Conservation (phyloP, 1,140 invertebrate genomes). For the Dendrolimus punctatus region DNA sequence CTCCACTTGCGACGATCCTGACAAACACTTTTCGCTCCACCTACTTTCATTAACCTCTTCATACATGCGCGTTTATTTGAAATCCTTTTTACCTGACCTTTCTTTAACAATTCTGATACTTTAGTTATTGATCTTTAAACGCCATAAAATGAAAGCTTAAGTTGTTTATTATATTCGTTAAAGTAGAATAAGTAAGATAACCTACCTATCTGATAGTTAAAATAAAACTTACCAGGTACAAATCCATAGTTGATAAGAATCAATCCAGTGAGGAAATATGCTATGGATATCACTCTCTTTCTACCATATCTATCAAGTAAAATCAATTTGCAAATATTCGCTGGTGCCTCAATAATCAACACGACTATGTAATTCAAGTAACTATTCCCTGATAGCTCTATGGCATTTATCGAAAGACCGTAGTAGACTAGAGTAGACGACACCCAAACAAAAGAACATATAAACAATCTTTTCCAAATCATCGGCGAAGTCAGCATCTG, state of each 20-base stretch:
- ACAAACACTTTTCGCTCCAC: too few species aligned
- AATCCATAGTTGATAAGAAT: conserved; percentile 60
- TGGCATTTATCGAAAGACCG: conserved; percentile 82
- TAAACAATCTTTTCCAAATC: conserved; percentile 76
- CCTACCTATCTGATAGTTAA: background rate
- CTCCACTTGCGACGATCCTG: too few species aligned
- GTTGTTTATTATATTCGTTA: too few species aligned
- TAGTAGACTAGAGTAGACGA: conserved; percentile 85
- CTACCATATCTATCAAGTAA: conserved; percentile 77
- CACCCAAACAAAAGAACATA: conserved; percentile 80
- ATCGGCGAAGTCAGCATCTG: conserved; percentile 73
- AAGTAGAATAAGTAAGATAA: too few species aligned
- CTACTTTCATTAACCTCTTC: too few species aligned
- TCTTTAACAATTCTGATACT: too few species aligned
- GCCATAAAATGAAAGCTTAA: too few species aligned
- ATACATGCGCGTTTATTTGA: too few species aligned
- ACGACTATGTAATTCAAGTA: conserved; percentile 75
- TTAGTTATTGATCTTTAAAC: too few species aligned
- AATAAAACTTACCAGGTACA: conserved; percentile 45
- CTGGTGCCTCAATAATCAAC: conserved; percentile 73
- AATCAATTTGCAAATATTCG: conserved; percentile 76
- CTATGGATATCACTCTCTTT: conserved; percentile 72
- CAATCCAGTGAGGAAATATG: conserved; percentile 74
- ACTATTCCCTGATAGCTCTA: conserved; percentile 77
- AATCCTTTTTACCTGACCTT: too few species aligned